Evolutionary conservation across 1,140 invertebrate species (phyloP).

Genomic region (Paramacrobiotus metropolitanus): DNA sequence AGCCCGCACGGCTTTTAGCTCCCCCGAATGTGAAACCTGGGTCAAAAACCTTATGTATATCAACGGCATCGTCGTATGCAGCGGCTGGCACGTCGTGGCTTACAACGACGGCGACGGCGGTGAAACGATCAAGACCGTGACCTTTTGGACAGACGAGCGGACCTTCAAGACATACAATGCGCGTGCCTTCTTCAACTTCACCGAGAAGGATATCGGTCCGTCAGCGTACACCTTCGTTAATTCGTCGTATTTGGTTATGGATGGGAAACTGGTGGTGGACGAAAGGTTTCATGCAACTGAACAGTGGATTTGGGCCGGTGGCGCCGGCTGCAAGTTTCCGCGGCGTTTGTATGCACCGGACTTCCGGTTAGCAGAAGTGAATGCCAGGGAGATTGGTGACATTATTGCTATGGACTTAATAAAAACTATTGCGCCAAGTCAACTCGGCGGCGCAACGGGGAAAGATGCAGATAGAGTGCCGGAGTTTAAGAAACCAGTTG

Average conservation of each 20-base stretch:
- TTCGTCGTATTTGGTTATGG: not conserved
- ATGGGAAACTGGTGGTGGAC: not conserved
- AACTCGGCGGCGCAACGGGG: too few species aligned
- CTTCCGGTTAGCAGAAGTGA: not conserved
- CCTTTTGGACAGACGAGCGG: not conserved
- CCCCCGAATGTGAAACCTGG: not conserved
- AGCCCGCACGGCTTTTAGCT: not conserved
- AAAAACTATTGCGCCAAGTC: not conserved
- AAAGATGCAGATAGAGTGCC: too few species aligned
- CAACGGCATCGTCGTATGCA: not conserved
- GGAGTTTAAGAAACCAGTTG: not conserved
- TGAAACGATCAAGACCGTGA: not conserved
- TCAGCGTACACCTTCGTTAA: not conserved
- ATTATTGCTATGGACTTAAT: not conserved
- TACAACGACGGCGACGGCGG: not conserved
- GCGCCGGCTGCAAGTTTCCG: not conserved
- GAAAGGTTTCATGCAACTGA: not conserved
- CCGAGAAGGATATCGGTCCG: not conserved
- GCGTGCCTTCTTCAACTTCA: not conserved
- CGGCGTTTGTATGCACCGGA: not conserved
- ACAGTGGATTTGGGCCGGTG: not conserved
- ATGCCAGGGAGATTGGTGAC: not conserved
- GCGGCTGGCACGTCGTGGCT: not conserved
- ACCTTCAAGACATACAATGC: not conserved
- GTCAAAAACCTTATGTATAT: not conserved